Evolutionary conservation across 1,140 invertebrate genomes (phyloP).

Genomic region (Macrostomum lignano): DNA sequence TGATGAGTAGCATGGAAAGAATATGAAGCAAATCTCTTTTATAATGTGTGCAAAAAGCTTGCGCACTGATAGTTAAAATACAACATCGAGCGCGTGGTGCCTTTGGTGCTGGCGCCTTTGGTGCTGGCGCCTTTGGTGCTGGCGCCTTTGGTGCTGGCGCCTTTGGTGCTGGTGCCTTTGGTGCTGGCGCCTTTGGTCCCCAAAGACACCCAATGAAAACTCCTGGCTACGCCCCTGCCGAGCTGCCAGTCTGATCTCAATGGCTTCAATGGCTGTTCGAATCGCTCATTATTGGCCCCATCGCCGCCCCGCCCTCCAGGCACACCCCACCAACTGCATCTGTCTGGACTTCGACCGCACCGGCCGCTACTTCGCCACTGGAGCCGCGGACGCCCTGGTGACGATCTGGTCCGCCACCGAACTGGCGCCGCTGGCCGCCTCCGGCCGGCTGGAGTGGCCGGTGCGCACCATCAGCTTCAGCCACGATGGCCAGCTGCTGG

Average conservation of each 20-base stretch:
- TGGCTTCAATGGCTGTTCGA: no score
- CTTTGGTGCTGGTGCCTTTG: no score
- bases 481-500: slow-evolving; percentile 64
- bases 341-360: slow-evolving; percentile 85
- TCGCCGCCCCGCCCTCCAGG: no score
- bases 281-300: no score
- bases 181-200: no score
- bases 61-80: neutral
- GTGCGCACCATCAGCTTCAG: slow-evolving; percentile 77
- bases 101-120: no score
- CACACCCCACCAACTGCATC: slow-evolving; percentile 80
- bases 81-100: no score
- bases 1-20: neutral
- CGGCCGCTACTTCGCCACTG: slow-evolving; percentile 69
- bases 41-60: neutral
- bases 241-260: no score
- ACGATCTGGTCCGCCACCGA: slow-evolving; percentile 73
- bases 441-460: slow-evolving; percentile 75
- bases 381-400: slow-evolving; percentile 75
- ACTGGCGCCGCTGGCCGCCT: slow-evolving; percentile 58
- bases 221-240: no score
- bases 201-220: no score
- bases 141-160: no score
- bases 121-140: no score
- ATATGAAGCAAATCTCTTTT: neutral